A percentile compares a stretch with the other conserved stretches of the same genome.
These are phyloP conservation scores for Mustela nigripes DNA, from an alignment of 2,113 vertebrate species.

Conservation along the genomic window DNA sequence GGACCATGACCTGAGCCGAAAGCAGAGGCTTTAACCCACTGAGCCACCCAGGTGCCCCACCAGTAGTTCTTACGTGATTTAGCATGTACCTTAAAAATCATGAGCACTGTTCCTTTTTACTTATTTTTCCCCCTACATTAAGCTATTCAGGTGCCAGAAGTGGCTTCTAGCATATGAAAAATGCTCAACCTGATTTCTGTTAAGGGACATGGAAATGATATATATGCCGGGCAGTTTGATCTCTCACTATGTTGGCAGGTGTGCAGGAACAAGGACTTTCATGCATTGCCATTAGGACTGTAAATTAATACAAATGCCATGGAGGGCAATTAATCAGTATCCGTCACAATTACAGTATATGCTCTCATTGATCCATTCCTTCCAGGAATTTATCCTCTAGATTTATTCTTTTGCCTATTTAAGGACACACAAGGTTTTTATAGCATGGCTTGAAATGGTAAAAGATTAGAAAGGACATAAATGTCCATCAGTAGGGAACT, in stretches of 20 bases:
- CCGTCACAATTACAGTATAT: not conserved
- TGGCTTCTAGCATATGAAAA: not conserved
- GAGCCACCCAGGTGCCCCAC: not conserved
- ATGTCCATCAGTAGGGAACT: not conserved
- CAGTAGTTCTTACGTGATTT: conserved; percentile 46
- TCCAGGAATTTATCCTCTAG: not conserved
- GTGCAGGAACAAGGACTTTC: not conserved
- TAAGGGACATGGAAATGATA: conserved; percentile 5
- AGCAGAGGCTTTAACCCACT: no score
- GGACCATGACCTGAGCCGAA: no score
- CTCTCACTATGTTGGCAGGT: not conserved
- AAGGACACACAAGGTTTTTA: conserved; percentile 13
- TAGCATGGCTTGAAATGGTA: conserved; percentile 12
- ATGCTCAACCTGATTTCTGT: not conserved
- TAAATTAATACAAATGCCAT: not conserved
- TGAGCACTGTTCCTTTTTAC: not conserved
- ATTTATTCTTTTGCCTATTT: conserved; percentile 23
- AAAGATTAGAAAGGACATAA: conserved; percentile 21
- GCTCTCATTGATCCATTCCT: not conserved
- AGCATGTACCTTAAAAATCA: conserved; percentile 54
- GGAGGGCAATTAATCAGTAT: not conserved
- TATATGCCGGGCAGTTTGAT: not conserved
- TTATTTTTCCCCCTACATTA: not conserved
- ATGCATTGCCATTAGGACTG: not conserved
- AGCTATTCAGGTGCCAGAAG: conserved; percentile 1